Percentiles rank a stretch among this genome's conserved stretches.
phyloP scores from a whole-genome alignment of 2,888 invertebrate genomes.

The Isoperla grammatica region DNA sequence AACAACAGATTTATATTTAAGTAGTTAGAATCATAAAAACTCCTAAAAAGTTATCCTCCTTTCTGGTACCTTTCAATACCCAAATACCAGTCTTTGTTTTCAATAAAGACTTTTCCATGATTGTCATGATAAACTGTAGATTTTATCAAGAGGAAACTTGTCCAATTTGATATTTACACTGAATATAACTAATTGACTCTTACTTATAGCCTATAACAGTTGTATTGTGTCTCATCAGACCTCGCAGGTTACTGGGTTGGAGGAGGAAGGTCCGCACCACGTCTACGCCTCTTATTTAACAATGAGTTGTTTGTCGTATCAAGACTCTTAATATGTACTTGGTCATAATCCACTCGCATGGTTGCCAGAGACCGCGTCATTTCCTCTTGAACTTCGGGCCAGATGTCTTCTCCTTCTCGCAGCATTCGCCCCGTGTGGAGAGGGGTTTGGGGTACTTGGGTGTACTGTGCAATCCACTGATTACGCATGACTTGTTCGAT shows the following conservation, averaged over 20 bases:
- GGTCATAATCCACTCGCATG: conserved; percentile 96
- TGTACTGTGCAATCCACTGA: conserved; percentile 79
- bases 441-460: conserved; percentile 91
- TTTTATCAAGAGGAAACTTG: too few species aligned
- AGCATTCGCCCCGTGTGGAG: conserved; percentile 85
- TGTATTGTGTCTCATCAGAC: too few species aligned
- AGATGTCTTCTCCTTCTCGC: conserved; percentile 84
- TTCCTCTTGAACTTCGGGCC: conserved; percentile 98
- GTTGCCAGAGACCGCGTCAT: conserved; percentile 97
- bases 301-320: conserved; percentile 91
- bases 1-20: too few species aligned
- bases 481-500: conserved; percentile 88
- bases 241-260: conserved; percentile 4
- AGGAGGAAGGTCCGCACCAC: conserved; percentile 11
- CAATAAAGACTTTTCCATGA: too few species aligned
- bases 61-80: too few species aligned
- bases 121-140: too few species aligned
- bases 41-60: too few species aligned
- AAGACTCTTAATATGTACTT: conserved; percentile 87
- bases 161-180: too few species aligned
- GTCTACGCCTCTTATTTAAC: conserved; percentile 65
- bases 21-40: too few species aligned
- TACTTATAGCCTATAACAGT: too few species aligned
- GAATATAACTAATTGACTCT: too few species aligned
- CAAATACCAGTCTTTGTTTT: too few species aligned